Evolutionary conservation across 2,113 vertebrate genomes (phyloP).

Genomic region (Cyprinodon variegatus): DNA sequence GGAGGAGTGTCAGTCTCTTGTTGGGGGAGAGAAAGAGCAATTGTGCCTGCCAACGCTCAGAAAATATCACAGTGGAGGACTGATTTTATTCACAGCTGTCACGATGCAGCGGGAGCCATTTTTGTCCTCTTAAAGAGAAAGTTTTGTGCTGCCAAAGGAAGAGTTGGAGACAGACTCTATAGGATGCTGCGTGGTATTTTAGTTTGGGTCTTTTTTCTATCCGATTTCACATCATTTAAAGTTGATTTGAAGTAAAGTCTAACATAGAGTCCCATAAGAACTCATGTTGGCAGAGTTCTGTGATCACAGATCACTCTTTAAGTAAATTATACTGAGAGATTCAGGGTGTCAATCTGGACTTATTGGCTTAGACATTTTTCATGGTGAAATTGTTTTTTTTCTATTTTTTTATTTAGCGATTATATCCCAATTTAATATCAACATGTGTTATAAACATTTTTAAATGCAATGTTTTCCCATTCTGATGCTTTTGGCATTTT

Average conservation of each 20-base stretch:
- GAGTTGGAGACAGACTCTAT: slow-evolving; percentile 4
- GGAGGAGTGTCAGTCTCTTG: slow-evolving; percentile 64
- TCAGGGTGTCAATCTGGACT: background rate
- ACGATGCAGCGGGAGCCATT: slow-evolving; percentile 39
- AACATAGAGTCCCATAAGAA: background rate
- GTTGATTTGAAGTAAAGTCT: background rate
- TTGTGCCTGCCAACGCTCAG: slow-evolving; percentile 33
- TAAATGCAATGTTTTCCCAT: no score
- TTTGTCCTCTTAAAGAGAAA: slow-evolving; percentile 35
- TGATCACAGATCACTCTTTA: background rate
- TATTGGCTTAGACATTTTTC: background rate
- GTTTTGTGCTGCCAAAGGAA: slow-evolving; percentile 37
- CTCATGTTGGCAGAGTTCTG: background rate
- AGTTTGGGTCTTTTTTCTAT: background rate
- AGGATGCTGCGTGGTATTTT: background rate
- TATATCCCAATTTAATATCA: no score
- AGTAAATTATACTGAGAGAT: background rate
- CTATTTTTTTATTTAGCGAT: no score
- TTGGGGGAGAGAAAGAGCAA: slow-evolving; percentile 10
- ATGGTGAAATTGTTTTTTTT: background rate
- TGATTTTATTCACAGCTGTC: slow-evolving; percentile 54
- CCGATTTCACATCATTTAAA: background rate
- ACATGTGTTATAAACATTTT: no score
- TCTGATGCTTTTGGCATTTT: no score
- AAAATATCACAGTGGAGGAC: slow-evolving; percentile 38